Evolutionary conservation across 2,888 invertebrate genomes (phyloP).

Genomic region (Trachelus tabidus): DNA sequence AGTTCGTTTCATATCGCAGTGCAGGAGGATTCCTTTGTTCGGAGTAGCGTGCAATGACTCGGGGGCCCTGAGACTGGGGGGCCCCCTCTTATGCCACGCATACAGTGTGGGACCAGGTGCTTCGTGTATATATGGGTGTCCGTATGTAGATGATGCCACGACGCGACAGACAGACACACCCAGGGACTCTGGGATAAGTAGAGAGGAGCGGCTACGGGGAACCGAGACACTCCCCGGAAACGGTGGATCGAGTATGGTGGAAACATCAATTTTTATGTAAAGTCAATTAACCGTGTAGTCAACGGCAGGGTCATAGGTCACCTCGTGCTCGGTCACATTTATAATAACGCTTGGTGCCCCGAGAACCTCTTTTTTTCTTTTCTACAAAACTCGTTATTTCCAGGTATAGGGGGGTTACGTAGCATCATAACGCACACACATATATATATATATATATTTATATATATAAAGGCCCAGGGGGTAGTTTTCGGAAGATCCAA

Average conservation of each 20-base stretch:
- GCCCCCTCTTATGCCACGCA: background rate
- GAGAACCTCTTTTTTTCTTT: background rate
- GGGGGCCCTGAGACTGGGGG: background rate
- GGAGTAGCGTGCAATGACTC: slow-evolving; percentile 31
- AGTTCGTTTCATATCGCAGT: slow-evolving; percentile 15
- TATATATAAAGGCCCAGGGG: background rate
- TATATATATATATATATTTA: too few relatives aligned
- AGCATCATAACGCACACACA: background rate
- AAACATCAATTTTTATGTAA: background rate
- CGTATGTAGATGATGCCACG: background rate
- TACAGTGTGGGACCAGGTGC: background rate
- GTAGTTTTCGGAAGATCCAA: background rate
- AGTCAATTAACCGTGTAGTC: background rate
- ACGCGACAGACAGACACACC: background rate
- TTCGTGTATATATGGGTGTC: background rate
- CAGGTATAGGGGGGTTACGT: background rate
- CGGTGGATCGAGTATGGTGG: background rate
- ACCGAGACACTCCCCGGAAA: slow-evolving; percentile 34
- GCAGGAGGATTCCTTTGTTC: slow-evolving; percentile 19
- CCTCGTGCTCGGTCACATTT: background rate
- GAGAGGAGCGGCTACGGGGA: slow-evolving; percentile 15
- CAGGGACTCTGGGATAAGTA: background rate
- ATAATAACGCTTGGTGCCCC: background rate
- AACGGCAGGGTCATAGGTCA: background rate
- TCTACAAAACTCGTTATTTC: background rate